Evolutionary conservation across 2,113 vertebrate species (phyloP).

Genomic region (Peucedramus taeniatus): DNA sequence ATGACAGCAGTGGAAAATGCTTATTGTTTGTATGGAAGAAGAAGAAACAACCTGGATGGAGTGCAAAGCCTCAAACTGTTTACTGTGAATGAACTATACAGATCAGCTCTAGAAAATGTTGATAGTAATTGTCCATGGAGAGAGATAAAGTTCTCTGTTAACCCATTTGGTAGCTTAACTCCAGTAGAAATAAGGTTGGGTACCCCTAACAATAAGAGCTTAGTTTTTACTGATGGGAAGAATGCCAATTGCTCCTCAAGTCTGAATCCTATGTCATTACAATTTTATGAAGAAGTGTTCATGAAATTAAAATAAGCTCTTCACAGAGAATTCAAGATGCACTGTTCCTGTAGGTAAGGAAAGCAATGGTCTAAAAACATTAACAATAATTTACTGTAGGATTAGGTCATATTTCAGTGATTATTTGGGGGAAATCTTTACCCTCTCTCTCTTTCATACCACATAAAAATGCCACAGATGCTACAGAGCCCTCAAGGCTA

Average conservation of each 20-base stretch:
- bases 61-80: not conserved
- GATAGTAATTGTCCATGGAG: not conserved
- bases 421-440: not conserved
- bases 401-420: not conserved
- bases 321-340: slow-evolving; percentile 14
- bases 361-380: not conserved
- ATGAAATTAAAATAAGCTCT: slow-evolving; percentile 35
- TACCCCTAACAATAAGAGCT: not conserved
- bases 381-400: not conserved
- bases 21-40: not conserved
- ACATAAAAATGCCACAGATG: not conserved
- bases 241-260: not conserved
- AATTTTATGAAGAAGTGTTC: slow-evolving; percentile 32
- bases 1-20: not conserved
- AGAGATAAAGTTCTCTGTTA: not conserved
- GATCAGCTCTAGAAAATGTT: not conserved
- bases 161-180: not conserved
- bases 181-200: not conserved
- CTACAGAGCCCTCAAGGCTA: not conserved
- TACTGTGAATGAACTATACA: not conserved
- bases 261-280: not conserved
- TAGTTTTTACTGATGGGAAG: not conserved
- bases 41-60: not conserved
- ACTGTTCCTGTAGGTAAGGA: not conserved
- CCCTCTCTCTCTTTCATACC: not conserved